phyloP scores from a whole-genome alignment of 2,797 vertebrate species.

The Pempheris klunzingeri region DNA sequence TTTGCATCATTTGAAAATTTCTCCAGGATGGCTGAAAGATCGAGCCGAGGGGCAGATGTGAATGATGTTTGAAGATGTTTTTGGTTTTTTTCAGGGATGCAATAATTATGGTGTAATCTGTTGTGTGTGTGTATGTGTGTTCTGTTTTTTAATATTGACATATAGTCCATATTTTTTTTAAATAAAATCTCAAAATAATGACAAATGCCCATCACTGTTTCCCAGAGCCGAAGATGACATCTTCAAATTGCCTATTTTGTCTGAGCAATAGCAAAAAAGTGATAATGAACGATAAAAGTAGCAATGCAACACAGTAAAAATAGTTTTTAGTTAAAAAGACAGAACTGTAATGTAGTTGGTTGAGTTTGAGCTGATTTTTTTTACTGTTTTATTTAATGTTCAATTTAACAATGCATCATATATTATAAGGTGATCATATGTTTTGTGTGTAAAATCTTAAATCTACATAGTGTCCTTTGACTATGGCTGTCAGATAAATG shows the following conservation, averaged over 20 bases:
- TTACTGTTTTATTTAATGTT: neutral
- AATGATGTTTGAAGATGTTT: neutral
- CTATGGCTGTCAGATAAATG: neutral
- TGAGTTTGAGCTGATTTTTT: neutral
- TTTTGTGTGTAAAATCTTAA: neutral
- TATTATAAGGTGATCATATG: neutral
- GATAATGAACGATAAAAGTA: too few relatives aligned
- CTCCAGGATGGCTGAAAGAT: neutral
- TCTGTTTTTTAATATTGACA: neutral
- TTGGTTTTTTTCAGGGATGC: neutral
- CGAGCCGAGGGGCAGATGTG: neutral
- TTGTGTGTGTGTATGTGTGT: too few relatives aligned
- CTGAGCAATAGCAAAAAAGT: too few relatives aligned
- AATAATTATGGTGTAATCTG: neutral
- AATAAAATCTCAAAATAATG: neutral
- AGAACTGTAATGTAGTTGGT: neutral
- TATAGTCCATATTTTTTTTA: neutral
- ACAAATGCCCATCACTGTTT: neutral
- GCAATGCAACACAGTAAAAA: neutral
- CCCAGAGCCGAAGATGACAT: neutral
- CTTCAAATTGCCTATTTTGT: neutral
- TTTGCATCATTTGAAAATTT: conserved; percentile 32
- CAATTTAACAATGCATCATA: neutral
- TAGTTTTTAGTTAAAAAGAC: too few relatives aligned
- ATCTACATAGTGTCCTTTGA: neutral